Base-by-base conservation (phyloP, 2,113 vertebrate species). In the Triplophysa tibetana region DNA sequence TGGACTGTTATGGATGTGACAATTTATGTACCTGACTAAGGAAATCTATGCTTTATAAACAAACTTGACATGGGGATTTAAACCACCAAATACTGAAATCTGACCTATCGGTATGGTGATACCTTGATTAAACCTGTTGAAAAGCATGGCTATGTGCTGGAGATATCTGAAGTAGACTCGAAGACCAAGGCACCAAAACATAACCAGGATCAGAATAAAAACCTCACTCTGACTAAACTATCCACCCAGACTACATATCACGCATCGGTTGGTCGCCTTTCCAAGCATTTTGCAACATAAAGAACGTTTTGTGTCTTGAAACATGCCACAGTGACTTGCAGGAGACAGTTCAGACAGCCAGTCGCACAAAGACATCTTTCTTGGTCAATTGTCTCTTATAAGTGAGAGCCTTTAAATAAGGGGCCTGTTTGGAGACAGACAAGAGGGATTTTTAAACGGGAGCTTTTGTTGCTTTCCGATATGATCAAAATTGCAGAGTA, bases 271-370 rank as follows among this genome's bases (percentile, higher is more conserved):
- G 48, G 11, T 23, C 48, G 56, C 48, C 56, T 56, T 33, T 11
- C 17, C 67, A 45, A 73, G 63, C 56, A 45, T 74, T 12, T 60
- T 33, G n/a, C 29, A 63, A 21, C 17, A 81, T 78, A 81, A 84
- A 74, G 74, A 65, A 75, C 38, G 50, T 60, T 73, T 84, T 84
- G 82, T 84, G 41, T 77, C 54, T 56, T 68, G 70, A 41, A 52
- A 58, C 75, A 70, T 1, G 26, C 56, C 19, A 43, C 70, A 64
- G 33, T 9, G 10, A 60, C 77, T 81, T 81, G 81, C 74, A 24
- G 29, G 48, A 33, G 68, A 50, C 19, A 50, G 41, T 77, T 73
- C 67, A 77, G 62, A 77, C 45, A 43, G 54, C 61, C 63, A 74
- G 78, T 61, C 43, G 19, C 21, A 67, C 63, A 84, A 81, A 84